Percentiles rank a stretch among this genome's conserved stretches.
These are phyloP conservation scores for Vultur gryphus DNA, from an alignment of 2,797 vertebrate species.

Conservation along the genomic window DNA sequence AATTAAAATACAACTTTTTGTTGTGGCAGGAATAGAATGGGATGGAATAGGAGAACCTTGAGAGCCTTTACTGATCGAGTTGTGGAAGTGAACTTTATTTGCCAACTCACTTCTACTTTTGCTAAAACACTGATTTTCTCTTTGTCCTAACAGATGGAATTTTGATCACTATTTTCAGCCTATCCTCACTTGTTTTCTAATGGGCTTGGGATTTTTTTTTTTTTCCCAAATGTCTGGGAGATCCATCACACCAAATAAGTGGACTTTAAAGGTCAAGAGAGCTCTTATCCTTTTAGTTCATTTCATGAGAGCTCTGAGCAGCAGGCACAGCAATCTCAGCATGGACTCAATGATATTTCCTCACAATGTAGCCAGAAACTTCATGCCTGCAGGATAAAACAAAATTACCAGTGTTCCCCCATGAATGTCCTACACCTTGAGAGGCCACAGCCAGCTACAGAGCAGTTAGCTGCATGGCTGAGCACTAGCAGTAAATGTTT, in stretches of 20 bases:
- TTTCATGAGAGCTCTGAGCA: constrained; percentile 52
- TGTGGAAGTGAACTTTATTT: not conserved
- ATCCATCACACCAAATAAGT: constrained; percentile 52
- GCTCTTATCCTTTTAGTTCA: constrained; percentile 51
- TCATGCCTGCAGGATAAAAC: constrained; percentile 78
- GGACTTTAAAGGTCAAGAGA: constrained; percentile 66
- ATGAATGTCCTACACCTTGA: constrained; percentile 76
- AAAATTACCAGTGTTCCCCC: constrained; percentile 78
- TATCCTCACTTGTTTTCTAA: constrained; percentile 7
- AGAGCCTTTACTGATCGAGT: not conserved
- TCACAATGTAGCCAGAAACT: constrained; percentile 63
- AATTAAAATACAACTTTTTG: not conserved
- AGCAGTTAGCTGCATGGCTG: constrained; percentile 80
- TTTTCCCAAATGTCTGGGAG: constrained; percentile 6
- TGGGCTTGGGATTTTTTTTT: not conserved
- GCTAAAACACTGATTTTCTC: not conserved
- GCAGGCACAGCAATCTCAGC: constrained; percentile 60
- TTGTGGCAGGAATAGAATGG: not conserved
- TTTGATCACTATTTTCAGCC: not conserved
- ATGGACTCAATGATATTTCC: constrained; percentile 63
- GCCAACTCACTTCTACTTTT: not conserved
- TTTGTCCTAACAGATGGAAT: not conserved
- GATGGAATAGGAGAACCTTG: not conserved
- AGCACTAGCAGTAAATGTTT: constrained; percentile 76
- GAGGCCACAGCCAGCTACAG: constrained; percentile 76